Base-by-base conservation (phyloP, 1,140 invertebrate species). In the Drosophila elegans region DNA sequence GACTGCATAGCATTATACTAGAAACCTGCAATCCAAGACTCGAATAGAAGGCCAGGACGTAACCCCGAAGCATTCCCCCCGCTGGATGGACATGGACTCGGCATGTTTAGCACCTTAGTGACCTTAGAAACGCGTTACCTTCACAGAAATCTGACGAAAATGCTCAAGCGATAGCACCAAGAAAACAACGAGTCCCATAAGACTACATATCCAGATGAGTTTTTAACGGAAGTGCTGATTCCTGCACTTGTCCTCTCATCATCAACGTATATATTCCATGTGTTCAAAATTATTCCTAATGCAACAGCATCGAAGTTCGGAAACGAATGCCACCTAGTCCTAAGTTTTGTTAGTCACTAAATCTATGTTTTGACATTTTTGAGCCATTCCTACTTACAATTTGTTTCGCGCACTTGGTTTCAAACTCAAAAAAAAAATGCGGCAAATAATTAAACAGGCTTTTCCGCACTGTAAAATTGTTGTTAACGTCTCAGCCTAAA, bases 91-190 rank as follows among this genome's bases (percentile, higher is more conserved):
- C 59, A 80, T 55, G 78, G 21, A 76, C 63, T 83, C 75, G 63
- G 83, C 83, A 84, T 75, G 68, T 72, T 88, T 82, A 86, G 78
- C 80, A 89, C 80, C 84, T 80, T 89, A 89, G 84, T 89, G 84
- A 89, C 84, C 84, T 89, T 89, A 89, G 84, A 80, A 89, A 89
- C 84, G 77, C 77, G 84, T 84, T 89, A 89, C 84, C 84, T 89
- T 89, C 62, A 71, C 46, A 66, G 10, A 53, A 74, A 66, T 75
- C 52, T 64, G 46, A 76, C 60, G 42, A 61, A 41, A 78, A 66
- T 78, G 74, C 68, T 80, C 61, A 71, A 49, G 36, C 41, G 56
- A 62, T 45, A 55, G 57, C 51, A 52, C 32, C n/a, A 67, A 66
- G 54, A 57, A 46, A 82, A 79, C 75, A 89, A 74, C 79, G 84